Conservation (phyloP, 2,797 vertebrate species). For the Xiphophorus birchmanni region DNA sequence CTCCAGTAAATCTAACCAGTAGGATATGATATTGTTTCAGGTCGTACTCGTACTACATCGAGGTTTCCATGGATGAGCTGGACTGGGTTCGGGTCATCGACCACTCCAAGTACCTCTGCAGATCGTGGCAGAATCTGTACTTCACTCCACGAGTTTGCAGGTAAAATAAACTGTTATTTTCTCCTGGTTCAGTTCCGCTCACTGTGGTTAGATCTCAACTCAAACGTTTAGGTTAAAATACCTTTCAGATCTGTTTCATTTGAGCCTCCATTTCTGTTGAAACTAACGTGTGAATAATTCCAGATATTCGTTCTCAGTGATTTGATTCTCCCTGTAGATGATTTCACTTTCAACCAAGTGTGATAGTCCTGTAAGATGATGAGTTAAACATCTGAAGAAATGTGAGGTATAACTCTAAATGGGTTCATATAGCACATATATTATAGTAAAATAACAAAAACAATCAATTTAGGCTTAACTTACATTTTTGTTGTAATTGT, state of each 20-base stretch:
- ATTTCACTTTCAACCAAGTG: neutral
- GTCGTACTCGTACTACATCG: conserved; percentile 98
- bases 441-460: neutral
- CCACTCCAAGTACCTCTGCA: conserved; percentile 93
- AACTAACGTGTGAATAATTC: neutral
- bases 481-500: neutral
- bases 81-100: conserved; percentile 97
- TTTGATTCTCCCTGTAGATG: neutral
- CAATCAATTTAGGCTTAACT: neutral
- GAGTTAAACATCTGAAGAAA: neutral
- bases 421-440: neutral
- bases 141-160: conserved; percentile 95
- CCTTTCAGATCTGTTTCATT: neutral
- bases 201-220: neutral
- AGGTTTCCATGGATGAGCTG: conserved; percentile 98
- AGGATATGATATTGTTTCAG: conserved; percentile 59
- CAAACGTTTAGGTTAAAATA: neutral
- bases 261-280: neutral
- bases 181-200: neutral
- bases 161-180: conserved; percentile 61
- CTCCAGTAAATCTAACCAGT: neutral
- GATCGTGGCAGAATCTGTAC: conserved; percentile 97
- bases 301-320: neutral
- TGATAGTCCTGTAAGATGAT: neutral
- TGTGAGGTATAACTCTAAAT: neutral